Conservation (phyloP, 2,888 invertebrate species). For the Orthonevra nobilis region DNA sequence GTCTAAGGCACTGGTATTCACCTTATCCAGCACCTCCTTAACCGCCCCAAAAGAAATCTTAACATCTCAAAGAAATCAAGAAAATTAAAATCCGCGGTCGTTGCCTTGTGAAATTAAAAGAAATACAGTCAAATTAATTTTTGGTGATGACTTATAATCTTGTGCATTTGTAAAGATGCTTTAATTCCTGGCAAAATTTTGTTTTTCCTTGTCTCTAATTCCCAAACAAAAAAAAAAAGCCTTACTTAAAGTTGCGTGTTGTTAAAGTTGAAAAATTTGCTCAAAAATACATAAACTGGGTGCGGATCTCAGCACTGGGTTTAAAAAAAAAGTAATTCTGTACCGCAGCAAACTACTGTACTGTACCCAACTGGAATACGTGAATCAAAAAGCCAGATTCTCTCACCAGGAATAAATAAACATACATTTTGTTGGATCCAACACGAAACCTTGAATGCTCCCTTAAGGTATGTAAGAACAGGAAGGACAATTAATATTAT, state of each 20-base stretch:
- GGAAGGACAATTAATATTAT: constrained; percentile 42
- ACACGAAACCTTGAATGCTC: constrained; percentile 53
- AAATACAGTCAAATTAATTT: constrained; percentile 13
- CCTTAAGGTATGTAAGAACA: constrained; percentile 46
- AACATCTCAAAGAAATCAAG: constrained; percentile 17
- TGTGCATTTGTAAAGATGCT: not conserved
- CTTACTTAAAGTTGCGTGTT: constrained; percentile 48
- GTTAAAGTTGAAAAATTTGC: constrained; percentile 24
- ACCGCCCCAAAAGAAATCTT: constrained; percentile 31
- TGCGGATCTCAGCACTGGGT: constrained; percentile 48
- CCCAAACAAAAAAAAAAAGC: no score
- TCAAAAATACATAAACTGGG: constrained; percentile 58
- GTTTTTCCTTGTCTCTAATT: no score
- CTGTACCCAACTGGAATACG: no score
- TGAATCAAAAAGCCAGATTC: no score
- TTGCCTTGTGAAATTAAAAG: constrained; percentile 30
- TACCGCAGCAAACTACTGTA: no score
- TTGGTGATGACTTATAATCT: constrained; percentile 18
- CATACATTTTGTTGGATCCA: constrained; percentile 34
- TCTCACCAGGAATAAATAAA: no score
- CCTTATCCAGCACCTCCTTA: constrained; percentile 18
- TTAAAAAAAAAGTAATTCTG: no score
- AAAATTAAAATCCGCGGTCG: constrained; percentile 23
- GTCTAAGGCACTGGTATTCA: constrained; percentile 35
- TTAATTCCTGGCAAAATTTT: not conserved